phyloP scores from a whole-genome alignment of 1,140 invertebrate species.

The Bombyx mori region ASM3026992v2 NC_085116.1:12439001-12439500 shows the following conservation, averaged over 20 bases:
- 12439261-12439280: conserved; percentile 41
- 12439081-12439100: conserved; percentile 25
- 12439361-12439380: too few species aligned
- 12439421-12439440: too few species aligned
- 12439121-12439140: conserved; percentile 52
- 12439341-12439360: background rate
- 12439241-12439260: conserved; percentile 39
- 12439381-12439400: too few species aligned
- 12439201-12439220: conserved; percentile 67
- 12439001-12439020: background rate
- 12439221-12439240: conserved; percentile 27
- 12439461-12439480: too few species aligned
- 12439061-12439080: too few species aligned
- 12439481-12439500: too few species aligned
- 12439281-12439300: conserved; percentile 23
- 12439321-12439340: conserved; percentile 13
- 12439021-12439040: conserved; percentile 10
- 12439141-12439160: conserved; percentile 55
- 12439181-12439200: conserved; percentile 68
- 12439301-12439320: background rate
- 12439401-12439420: too few species aligned
- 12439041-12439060: conserved; percentile 4
- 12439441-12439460: too few species aligned
- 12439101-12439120: conserved; percentile 62
- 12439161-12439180: conserved; percentile 56